These are phyloP conservation scores for Alloplasta piceator DNA, from an alignment of 2,888 invertebrate species.

Conservation along the genomic window DNA sequence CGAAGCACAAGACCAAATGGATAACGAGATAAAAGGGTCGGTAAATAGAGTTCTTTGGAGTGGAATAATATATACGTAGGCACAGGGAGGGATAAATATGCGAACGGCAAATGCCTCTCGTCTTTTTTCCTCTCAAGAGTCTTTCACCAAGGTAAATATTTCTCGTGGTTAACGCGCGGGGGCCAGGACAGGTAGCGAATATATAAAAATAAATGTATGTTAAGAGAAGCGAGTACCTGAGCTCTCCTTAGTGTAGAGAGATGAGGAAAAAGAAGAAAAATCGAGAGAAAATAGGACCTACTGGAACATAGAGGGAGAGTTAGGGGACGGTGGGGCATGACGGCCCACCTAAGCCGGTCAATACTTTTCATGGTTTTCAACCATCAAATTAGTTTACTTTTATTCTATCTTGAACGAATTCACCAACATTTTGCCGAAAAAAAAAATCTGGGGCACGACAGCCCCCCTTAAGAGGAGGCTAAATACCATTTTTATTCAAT, in stretches of 20 bases:
- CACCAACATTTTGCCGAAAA: too few species aligned
- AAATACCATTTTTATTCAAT: too few species aligned
- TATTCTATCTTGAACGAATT: too few species aligned
- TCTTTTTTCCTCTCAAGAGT: neutral
- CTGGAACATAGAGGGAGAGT: neutral
- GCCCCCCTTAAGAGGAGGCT: too few species aligned
- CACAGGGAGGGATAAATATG: conserved; percentile 22
- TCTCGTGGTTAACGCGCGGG: neutral
- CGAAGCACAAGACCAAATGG: neutral
- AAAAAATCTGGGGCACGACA: too few species aligned
- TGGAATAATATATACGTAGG: conserved; percentile 21
- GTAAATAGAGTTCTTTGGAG: conserved; percentile 20
- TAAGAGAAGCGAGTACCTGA: neutral
- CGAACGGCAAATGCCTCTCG: conserved; percentile 2
- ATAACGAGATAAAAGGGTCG: conserved; percentile 5
- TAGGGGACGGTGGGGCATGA: neutral
- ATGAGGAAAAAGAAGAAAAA: neutral
- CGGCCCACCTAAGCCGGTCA: too few species aligned
- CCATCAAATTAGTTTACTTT: too few species aligned
- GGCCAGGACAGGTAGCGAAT: conserved; percentile 15
- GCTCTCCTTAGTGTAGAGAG: neutral
- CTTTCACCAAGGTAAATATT: conserved; percentile 27
- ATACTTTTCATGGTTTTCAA: too few species aligned
- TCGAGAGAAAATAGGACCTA: conserved; percentile 1
- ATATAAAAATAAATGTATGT: conserved; percentile 1